Conservation (phyloP, 2,113 vertebrate genomes). For the Procapra przewalskii region DNA sequence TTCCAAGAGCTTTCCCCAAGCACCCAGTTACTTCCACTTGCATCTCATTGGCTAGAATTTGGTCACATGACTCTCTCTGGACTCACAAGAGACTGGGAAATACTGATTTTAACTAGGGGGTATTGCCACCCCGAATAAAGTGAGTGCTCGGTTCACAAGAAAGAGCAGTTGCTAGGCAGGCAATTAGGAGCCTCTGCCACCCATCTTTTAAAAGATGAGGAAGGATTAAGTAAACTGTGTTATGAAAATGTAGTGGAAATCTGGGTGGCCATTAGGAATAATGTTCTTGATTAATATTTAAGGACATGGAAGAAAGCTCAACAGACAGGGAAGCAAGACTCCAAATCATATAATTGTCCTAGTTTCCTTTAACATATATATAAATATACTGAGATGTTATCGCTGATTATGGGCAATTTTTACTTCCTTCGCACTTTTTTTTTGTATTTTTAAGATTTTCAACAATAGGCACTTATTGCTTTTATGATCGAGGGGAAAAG, state of each 20-base stretch:
- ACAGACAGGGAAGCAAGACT: background rate
- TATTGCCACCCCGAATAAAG: background rate
- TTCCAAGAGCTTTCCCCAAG: background rate
- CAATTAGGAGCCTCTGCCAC: background rate
- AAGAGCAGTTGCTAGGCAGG: background rate
- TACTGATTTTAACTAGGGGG: background rate
- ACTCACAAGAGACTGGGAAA: background rate
- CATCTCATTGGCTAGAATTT: background rate
- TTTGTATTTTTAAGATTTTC: conserved; percentile 10
- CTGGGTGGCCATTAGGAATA: conserved; percentile 38
- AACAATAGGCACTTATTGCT: conserved; percentile 20
- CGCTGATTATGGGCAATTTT: background rate
- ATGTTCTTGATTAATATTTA: conserved; percentile 57
- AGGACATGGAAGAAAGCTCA: background rate
- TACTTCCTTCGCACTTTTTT: background rate
- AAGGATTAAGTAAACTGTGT: conserved; percentile 33
- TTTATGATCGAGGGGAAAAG: background rate
- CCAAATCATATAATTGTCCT: background rate
- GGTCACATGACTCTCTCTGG: background rate
- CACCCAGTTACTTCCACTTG: background rate
- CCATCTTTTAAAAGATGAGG: conserved; percentile 8
- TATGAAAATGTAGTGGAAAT: background rate
- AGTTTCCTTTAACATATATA: conserved; percentile 9
- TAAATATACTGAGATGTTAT: background rate
- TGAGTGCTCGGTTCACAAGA: background rate